A percentile compares a stretch with the other conserved stretches of the same genome.
phyloP scores from a whole-genome alignment of 2,113 vertebrate genomes.

The Siniperca knerii region DNA sequence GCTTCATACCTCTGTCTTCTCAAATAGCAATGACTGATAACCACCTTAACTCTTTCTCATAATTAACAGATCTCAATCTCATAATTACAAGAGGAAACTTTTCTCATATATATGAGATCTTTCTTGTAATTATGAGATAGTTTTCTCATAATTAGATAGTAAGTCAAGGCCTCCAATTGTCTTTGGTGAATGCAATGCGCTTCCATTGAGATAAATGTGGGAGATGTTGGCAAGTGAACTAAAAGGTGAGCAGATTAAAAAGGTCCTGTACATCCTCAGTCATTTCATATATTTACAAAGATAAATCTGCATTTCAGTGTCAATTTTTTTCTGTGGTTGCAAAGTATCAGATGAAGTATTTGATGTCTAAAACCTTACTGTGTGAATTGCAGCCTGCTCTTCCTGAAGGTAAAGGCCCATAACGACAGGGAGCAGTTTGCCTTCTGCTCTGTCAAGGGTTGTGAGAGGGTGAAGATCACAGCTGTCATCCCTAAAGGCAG shows the following conservation, averaged over 20 bases:
- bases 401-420: slow-evolving; percentile 91
- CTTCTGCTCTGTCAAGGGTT: slow-evolving; percentile 95
- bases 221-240: neutral
- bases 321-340: neutral
- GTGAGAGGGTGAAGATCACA: slow-evolving; percentile 93
- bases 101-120: too few species aligned
- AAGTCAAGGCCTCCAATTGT: neutral
- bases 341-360: neutral
- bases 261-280: neutral
- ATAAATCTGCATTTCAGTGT: neutral
- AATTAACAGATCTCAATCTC: neutral
- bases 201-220: neutral
- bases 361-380: fast-evolving
- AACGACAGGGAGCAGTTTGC: slow-evolving; percentile 90
- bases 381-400: slow-evolving; percentile 88
- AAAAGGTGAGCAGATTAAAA: neutral
- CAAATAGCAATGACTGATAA: neutral
- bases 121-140: neutral
- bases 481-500: slow-evolving; percentile 88
- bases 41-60: neutral
- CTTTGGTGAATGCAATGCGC: neutral
- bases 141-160: neutral
- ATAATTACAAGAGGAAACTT: too few species aligned
- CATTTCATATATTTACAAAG: neutral
- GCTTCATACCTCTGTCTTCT: neutral